Evolutionary conservation across 2,888 invertebrate genomes (phyloP), one percentile per base, ranked within the genome.

Genomic region (Dryocosmus kuriphilus): DNA sequence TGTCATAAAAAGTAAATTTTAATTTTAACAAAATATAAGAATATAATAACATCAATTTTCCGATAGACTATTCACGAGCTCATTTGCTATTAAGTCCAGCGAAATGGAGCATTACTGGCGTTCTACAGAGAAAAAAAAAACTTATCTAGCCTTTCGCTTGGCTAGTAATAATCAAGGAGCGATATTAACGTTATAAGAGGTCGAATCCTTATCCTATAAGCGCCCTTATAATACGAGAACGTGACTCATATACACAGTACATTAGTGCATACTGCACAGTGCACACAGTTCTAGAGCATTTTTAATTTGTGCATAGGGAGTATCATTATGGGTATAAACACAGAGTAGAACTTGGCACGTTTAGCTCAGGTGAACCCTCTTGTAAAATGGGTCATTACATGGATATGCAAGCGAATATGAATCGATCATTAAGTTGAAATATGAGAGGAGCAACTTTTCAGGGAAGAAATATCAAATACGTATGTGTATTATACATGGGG

Each of bases 71-170:
- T 51, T 71, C 30, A 71, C 19, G 30, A 51, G 51, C 19, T 71
- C 30, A 30, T 24, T 35, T 19, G 24, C 46, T 67, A 46, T 67
- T 67, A 71, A 71, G 27, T 30, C 67, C 46, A 71, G 30, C 51
- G 67, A 71, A 71, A 71, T 71, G 27, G 67, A 30, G 67, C 67
- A 71, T 71, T 71, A 19, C 27, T 46, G 51, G 30, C 51, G 51
- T 30, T 71, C 30, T 71, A 51, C 51, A 46, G 9, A 71, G 46
- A 51, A 30, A 3, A 30, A 71, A 71, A 71, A 71, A 30, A 71
- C 19, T 67, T 51, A 71, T 71, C 67, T 71, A 71, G 67, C 51
- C 46, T 71, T 71, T 51, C 46, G 67, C 67, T 71, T 51, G 6
- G 5, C 46, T n/a, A 30, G 46, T 2, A 24, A 71, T 71, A 71